phyloP scores from a whole-genome alignment of 2,113 vertebrate species.

The Entelurus aequoreus region DNA sequence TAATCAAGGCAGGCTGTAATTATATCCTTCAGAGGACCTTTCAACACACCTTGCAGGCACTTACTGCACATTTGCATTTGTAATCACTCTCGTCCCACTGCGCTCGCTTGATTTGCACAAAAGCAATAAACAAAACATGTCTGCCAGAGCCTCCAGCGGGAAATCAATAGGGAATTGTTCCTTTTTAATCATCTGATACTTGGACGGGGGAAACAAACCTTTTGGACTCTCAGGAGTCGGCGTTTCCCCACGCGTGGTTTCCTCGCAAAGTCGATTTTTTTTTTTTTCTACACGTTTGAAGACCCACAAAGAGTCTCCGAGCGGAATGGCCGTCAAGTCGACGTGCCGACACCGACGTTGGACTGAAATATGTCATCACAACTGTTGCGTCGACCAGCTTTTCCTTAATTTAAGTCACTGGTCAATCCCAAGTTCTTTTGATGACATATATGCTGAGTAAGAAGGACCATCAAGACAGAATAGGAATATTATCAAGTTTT shows the following conservation, averaged over 20 bases:
- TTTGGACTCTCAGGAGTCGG: conserved; percentile 12
- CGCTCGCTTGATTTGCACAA: conserved; percentile 56
- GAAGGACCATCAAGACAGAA: too few species aligned
- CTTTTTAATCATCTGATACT: conserved; percentile 57
- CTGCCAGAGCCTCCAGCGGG: conserved; percentile 35
- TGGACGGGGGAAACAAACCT: conserved; percentile 14
- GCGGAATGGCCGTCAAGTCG: too few species aligned
- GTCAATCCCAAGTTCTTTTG: too few species aligned
- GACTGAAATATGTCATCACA: too few species aligned
- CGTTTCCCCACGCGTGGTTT: conserved; percentile 17
- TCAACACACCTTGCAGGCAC: conserved; percentile 58
- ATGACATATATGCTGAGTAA: too few species aligned
- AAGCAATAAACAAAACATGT: conserved; percentile 65
- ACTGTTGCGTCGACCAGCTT: too few species aligned
- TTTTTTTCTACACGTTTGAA: too few species aligned
- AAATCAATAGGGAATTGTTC: conserved; percentile 50
- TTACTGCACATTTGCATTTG: conserved; percentile 63
- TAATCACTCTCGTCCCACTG: conserved; percentile 56
- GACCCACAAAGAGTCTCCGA: too few species aligned
- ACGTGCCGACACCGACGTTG: too few species aligned
- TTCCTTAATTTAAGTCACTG: too few species aligned
- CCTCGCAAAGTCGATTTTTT: neutral
- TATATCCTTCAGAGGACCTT: conserved; percentile 61
- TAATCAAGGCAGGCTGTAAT: conserved; percentile 60
- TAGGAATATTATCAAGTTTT: too few species aligned